Evolutionary conservation across 2,797 vertebrate species (phyloP).

Genomic region (Microtus agrestis): DNA sequence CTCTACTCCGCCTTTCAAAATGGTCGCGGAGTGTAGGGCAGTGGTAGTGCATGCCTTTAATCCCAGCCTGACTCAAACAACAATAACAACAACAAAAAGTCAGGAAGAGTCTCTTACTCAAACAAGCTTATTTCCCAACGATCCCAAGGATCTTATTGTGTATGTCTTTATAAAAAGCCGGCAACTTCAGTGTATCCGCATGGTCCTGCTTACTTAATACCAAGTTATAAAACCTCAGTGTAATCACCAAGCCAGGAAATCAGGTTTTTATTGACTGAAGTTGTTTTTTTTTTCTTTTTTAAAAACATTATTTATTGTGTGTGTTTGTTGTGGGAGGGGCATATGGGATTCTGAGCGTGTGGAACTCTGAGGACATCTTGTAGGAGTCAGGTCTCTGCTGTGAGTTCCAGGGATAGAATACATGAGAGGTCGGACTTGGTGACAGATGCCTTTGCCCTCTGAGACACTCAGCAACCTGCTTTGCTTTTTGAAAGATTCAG

Average conservation of each 20-base stretch:
- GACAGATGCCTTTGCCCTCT: not conserved
- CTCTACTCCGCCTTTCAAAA: not conserved
- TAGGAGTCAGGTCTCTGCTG: not conserved
- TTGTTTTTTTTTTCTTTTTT: conserved; percentile 44
- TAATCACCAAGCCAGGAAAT: conserved; percentile 16
- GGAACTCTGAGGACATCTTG: not conserved
- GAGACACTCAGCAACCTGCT: not conserved
- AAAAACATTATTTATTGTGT: not conserved
- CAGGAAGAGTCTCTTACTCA: conserved; percentile 9
- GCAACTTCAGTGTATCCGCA: not conserved
- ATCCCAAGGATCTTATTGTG: not conserved
- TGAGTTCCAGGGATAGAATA: no score
- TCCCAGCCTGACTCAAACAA: not conserved
- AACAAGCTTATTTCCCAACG: conserved; percentile 37
- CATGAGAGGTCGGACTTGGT: not conserved
- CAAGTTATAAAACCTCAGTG: conserved; percentile 33
- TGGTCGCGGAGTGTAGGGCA: not conserved
- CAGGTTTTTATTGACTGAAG: not conserved
- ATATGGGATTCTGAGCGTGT: not conserved
- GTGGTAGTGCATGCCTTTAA: not conserved
- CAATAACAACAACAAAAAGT: not conserved
- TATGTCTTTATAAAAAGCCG: conserved; percentile 42
- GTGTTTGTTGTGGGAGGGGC: not conserved
- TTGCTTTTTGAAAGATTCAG: conserved; percentile 59
- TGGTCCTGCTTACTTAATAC: conserved; percentile 2